A percentile compares a stretch with the other conserved stretches of the same genome.
Conservation (phyloP, 1,140 invertebrate species). For the Euura saliciscinereae region DNA sequence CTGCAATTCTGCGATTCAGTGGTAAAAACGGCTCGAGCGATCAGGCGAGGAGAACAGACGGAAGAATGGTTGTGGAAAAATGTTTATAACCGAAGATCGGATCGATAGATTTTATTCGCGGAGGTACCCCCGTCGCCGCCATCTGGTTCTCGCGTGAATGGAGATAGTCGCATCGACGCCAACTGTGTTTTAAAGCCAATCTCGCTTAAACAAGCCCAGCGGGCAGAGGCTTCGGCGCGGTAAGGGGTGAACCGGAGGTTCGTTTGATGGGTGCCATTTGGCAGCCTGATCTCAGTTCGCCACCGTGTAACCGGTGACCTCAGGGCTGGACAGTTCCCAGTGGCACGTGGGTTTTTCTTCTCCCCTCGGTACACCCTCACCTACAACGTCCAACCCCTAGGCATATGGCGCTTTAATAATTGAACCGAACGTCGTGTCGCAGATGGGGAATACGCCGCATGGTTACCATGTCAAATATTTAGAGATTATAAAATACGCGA, state of each 20-base stretch:
- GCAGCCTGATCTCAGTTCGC: constrained; percentile 11
- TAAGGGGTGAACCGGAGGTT: constrained; percentile 11
- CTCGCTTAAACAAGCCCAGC: constrained; percentile 32
- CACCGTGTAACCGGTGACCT: background rate
- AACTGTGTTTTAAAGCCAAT: constrained; percentile 42
- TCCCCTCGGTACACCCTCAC: background rate
- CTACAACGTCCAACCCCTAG: constrained; percentile 14
- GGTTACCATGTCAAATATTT: constrained; percentile 44
- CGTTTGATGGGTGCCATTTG: constrained; percentile 23
- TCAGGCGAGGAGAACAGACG: no score
- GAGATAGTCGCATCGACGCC: constrained; percentile 23
- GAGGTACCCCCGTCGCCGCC: background rate
- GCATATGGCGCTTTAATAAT: constrained; percentile 50
- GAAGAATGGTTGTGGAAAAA: no score
- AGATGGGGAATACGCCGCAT: constrained; percentile 38
- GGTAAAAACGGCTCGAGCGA: no score
- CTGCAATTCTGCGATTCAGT: no score
- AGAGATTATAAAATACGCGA: constrained; percentile 42
- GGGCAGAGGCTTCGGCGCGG: constrained; percentile 13
- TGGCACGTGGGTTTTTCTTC: background rate
- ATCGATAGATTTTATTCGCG: no score
- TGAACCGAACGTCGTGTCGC: constrained; percentile 39
- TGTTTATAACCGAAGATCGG: no score
- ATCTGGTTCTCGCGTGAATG: background rate
- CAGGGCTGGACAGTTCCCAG: background rate